phyloP scores from a whole-genome alignment of 2,888 invertebrate genomes.

The Cyclophora albipunctata region DNA sequence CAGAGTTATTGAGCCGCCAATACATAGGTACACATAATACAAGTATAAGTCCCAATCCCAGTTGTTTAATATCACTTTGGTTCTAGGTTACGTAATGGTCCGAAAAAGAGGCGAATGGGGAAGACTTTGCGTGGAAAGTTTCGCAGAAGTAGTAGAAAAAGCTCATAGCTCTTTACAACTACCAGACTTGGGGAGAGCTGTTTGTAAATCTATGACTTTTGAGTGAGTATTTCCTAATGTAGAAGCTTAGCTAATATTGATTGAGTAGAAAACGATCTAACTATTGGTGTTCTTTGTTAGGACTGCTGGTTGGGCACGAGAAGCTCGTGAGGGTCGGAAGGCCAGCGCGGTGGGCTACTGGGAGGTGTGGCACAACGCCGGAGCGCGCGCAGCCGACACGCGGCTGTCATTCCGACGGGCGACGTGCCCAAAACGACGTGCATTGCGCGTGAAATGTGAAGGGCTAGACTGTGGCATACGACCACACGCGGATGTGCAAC shows the following conservation, averaged over 20 bases:
- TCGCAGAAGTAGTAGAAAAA: slow-evolving; percentile 74
- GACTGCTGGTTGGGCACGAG: slow-evolving; percentile 56
- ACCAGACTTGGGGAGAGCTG: slow-evolving; percentile 82
- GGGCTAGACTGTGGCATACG: slow-evolving; percentile 82
- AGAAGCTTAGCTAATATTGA: not conserved
- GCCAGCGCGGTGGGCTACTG: slow-evolving; percentile 68
- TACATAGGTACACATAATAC: too few relatives aligned
- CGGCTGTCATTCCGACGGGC: slow-evolving; percentile 80
- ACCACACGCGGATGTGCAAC: slow-evolving; percentile 78
- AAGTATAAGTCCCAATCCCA: too few relatives aligned
- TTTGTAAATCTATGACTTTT: slow-evolving; percentile 85
- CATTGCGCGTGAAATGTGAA: slow-evolving; percentile 80
- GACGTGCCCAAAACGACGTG: slow-evolving; percentile 76
- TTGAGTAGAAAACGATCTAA: too few relatives aligned
- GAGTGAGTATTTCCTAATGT: slow-evolving; percentile 67
- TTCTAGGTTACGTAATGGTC: slow-evolving; percentile 81
- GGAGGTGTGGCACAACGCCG: slow-evolving; percentile 75
- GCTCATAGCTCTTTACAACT: slow-evolving; percentile 78
- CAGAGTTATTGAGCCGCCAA: too few relatives aligned
- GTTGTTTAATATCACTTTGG: too few relatives aligned
- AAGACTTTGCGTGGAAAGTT: slow-evolving; percentile 82
- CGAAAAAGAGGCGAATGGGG: slow-evolving; percentile 86
- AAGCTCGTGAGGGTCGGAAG: slow-evolving; percentile 58
- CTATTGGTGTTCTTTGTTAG: slow-evolving; percentile 23
- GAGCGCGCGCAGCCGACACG: slow-evolving; percentile 70